A percentile compares a stretch with the other conserved stretches of the same genome.
phyloP scores from a whole-genome alignment of 2,888 invertebrate genomes.

The Chaetogeoica ovagalla region DNA sequence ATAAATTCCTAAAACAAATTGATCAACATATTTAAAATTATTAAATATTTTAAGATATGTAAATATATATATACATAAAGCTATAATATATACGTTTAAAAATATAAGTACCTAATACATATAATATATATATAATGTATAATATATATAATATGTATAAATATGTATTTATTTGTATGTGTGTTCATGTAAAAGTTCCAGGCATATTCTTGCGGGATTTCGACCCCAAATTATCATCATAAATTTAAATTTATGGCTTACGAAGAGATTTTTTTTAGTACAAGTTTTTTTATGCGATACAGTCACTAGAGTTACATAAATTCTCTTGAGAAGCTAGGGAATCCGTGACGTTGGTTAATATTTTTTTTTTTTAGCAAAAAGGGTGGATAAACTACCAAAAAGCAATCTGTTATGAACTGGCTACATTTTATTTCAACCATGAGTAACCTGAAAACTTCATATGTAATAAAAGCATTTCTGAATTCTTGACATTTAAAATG shows the following conservation, averaged over 20 bases:
- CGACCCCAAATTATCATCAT: conserved; percentile 47
- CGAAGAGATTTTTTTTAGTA: conserved; percentile 24
- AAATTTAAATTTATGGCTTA: conserved; percentile 48
- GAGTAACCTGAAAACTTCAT: conserved; percentile 41
- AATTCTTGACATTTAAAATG: conserved; percentile 31
- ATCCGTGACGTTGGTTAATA: conserved; percentile 47
- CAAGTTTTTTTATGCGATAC: conserved; percentile 24
- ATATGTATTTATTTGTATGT: background rate
- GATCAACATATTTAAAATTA: no score
- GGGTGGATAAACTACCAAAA: conserved; percentile 50
- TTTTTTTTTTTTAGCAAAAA: conserved; percentile 35
- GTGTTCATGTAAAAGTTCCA: conserved; percentile 31
- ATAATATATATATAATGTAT: no score
- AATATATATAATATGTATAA: background rate
- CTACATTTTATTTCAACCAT: conserved; percentile 48
- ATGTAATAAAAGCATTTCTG: conserved; percentile 48
- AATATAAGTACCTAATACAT: no score
- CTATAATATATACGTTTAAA: no score
- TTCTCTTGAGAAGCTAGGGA: conserved; percentile 50
- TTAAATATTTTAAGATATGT: no score
- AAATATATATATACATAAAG: no score
- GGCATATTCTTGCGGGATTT: conserved; percentile 39
- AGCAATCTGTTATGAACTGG: conserved; percentile 51
- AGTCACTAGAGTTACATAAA: conserved; percentile 51
- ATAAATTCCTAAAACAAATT: no score